These are phyloP conservation scores for Agrotis ipsilon DNA, from an alignment of 2,888 invertebrate genomes.

Conservation along the genomic window DNA sequence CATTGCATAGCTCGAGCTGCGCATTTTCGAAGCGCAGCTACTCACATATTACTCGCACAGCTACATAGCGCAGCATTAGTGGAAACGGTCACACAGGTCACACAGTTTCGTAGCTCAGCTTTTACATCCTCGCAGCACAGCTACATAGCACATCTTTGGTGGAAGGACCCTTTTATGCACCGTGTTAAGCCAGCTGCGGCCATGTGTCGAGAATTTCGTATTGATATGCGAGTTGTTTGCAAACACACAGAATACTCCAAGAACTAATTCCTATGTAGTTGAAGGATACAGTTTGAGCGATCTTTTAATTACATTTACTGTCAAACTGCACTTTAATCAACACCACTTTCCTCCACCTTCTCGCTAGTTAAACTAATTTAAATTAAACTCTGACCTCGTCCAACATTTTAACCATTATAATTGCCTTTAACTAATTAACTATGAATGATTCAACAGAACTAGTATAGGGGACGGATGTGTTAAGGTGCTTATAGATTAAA, in stretches of 20 bases:
- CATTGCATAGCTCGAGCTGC: no score
- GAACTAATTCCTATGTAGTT: neutral
- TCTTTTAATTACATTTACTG: neutral
- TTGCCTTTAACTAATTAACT: constrained; percentile 63
- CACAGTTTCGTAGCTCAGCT: no score
- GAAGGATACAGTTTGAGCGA: no score
- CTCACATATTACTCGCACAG: no score
- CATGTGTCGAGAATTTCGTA: neutral
- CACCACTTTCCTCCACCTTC: constrained; percentile 3
- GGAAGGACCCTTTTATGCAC: no score
- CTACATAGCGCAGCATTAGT: no score
- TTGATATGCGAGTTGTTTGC: neutral
- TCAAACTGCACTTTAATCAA: constrained; percentile 25
- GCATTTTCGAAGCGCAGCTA: no score
- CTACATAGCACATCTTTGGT: no score
- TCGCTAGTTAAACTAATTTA: constrained; percentile 31
- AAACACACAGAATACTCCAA: neutral
- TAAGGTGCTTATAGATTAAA: constrained; percentile 15
- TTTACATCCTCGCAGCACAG: no score
- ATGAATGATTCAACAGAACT: constrained; percentile 58
- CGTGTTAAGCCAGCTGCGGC: no score
- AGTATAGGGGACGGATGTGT: constrained; percentile 33
- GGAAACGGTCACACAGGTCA: no score
- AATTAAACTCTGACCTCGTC: constrained; percentile 55
- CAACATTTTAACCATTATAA: constrained; percentile 57